These are phyloP conservation scores for Achlya flavicornis DNA, from an alignment of 2,888 invertebrate genomes.

Conservation along the genomic window DNA sequence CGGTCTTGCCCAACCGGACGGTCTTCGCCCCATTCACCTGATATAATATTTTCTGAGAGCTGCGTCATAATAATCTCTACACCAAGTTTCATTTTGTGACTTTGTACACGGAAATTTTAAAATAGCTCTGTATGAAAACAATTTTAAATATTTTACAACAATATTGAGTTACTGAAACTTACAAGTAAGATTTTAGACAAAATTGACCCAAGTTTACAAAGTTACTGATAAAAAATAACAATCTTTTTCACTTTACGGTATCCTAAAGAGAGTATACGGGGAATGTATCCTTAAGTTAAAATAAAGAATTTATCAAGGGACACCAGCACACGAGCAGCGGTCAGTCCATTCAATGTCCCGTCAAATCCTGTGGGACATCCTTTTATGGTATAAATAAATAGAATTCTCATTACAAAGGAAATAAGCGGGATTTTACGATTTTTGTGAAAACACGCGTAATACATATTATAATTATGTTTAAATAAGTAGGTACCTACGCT, in stretches of 20 bases:
- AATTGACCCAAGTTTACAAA: neutral
- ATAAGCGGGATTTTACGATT: conserved; percentile 13
- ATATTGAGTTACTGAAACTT: neutral
- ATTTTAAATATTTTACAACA: neutral
- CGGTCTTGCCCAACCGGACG: no score
- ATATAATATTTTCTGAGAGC: neutral
- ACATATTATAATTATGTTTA: neutral
- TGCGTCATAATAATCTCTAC: neutral
- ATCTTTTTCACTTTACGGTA: conserved; percentile 43
- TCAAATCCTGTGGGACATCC: conserved; percentile 45
- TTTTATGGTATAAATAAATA: conserved; percentile 42
- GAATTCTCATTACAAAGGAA: conserved; percentile 24
- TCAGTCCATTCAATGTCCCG: conserved; percentile 38
- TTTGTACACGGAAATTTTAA: neutral
- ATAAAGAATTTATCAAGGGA: conserved; percentile 67
- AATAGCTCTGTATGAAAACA: neutral
- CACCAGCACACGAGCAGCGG: conserved; percentile 30
- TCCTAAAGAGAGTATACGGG: conserved; percentile 46
- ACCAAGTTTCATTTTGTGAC: neutral
- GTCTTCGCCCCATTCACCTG: no score
- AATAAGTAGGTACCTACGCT: no score
- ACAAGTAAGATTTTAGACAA: no score
- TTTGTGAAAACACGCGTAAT: neutral
- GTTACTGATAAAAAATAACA: neutral
- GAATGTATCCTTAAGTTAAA: conserved; percentile 43